phyloP scores from a whole-genome alignment of 2,797 vertebrate species.

The Manis javanica region DNA sequence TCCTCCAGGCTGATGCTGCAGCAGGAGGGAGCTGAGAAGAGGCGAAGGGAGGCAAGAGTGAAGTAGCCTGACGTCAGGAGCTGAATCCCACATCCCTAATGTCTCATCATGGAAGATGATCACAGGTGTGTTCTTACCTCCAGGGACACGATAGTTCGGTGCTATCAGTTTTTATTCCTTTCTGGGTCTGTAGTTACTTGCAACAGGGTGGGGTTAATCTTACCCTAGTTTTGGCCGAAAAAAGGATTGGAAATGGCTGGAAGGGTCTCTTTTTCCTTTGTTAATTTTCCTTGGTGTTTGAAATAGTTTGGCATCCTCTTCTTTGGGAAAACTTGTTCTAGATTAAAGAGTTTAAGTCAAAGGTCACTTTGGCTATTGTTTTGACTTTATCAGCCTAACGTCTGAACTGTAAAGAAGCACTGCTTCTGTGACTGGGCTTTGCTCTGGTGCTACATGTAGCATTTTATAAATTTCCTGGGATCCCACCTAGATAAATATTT shows the following conservation, averaged over 20 bases:
- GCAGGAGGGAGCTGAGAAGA: not conserved
- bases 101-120: not conserved
- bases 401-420: not conserved
- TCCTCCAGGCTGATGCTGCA: not conserved
- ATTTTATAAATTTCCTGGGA: not conserved
- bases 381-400: not conserved
- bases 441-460: not conserved
- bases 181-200: not conserved
- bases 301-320: not conserved
- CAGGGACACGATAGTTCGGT: not conserved
- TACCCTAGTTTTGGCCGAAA: not conserved
- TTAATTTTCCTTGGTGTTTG: constrained; percentile 24
- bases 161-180: not conserved
- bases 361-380: not conserved
- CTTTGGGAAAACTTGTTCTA: not conserved
- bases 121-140: not conserved
- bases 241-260: not conserved
- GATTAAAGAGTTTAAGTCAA: not conserved
- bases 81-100: not conserved
- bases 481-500: not conserved
- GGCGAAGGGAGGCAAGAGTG: not conserved
- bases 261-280: not conserved
- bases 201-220: not conserved
- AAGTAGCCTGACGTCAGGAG: not conserved
- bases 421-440: not conserved